Base-by-base conservation (phyloP, 2,113 vertebrate species). In the Seriola aureovittata region DNA sequence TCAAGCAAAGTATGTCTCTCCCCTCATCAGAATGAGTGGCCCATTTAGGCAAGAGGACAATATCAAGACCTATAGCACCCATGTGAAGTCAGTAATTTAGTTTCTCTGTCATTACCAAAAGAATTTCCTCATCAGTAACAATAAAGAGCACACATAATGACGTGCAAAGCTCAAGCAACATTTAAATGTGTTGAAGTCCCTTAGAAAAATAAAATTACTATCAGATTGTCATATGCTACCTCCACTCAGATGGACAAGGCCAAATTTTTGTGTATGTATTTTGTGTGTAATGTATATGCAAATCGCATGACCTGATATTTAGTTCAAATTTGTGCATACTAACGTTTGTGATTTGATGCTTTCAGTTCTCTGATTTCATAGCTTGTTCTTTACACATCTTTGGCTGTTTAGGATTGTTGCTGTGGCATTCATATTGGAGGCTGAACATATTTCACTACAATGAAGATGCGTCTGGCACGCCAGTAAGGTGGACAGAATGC, bases 381-480 rank as follows among this genome's bases (percentile, higher is more conserved):
- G 21, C 77, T 63, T 79, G 67, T 69, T 29, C 60, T 62, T 66
- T 77, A 11, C 38, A 68, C 48, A 58, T 0, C 42, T 55, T 46
- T 85, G 64, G 36, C n/a, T 68, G 13, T 72, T 54, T 11, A 72
- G 75, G 64, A 60, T 55, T 58, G 48, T 25, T 36, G 29, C 64
- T 69, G 71, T 71, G 71, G 75, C 29, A 29, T 73, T 85, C 48
- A 63, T 11, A 36, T 60, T 72, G 1, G 29, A 29, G 29, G 29
- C 29, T 29, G 25, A 80, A 86, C 78, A 82, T 80, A 67, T 64
- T 77, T 80, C 58, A 38, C 68, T 19, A 23, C 36, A 73, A 79
- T 73, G 58, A 85, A 81, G 44, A 65, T 29, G 29, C 29, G 29
- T 29, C 29, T 29, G 29, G 29, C 29, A 29, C 29, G 29, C 29